These are phyloP conservation scores for Planiliza haematocheilus DNA, from an alignment of 2,113 vertebrate genomes.

Conservation along the genomic window DNA sequence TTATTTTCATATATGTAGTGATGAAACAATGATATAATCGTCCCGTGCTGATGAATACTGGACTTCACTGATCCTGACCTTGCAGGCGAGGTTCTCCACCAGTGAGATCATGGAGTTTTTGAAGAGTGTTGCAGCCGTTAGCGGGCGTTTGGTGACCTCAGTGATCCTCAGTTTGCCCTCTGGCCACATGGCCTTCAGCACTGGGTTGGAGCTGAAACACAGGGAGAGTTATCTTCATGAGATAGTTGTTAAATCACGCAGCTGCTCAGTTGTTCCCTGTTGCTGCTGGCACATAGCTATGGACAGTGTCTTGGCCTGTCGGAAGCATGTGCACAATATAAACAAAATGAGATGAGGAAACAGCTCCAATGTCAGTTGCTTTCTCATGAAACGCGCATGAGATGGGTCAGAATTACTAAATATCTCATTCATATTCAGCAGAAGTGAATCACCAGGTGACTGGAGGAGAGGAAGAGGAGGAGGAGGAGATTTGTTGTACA, in stretches of 20 bases:
- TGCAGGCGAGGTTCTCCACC: conserved; percentile 96
- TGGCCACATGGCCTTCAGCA: conserved; percentile 97
- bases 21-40: background rate
- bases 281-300: too few relatives aligned
- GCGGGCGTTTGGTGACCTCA: conserved; percentile 95
- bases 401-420: background rate
- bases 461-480: conserved; percentile 12
- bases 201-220: conserved; percentile 88
- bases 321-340: too few relatives aligned
- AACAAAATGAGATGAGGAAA: too few relatives aligned
- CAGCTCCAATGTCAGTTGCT: too few relatives aligned
- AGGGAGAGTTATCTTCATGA: too few relatives aligned
- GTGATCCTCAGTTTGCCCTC: conserved; percentile 98
- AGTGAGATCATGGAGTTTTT: conserved; percentile 98
- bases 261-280: too few relatives aligned
- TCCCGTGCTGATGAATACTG: background rate
- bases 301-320: too few relatives aligned
- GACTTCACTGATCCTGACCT: conserved; percentile 74
- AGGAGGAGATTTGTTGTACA: conserved; percentile 15
- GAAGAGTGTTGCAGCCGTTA: conserved; percentile 95
- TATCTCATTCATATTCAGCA: conserved; percentile 27
- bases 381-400: too few relatives aligned
- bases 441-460: background rate
- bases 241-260: too few relatives aligned
- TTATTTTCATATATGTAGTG: too few relatives aligned